phyloP scores from a whole-genome alignment of 1,140 invertebrate genomes.

The Ceratina australensis region DNA sequence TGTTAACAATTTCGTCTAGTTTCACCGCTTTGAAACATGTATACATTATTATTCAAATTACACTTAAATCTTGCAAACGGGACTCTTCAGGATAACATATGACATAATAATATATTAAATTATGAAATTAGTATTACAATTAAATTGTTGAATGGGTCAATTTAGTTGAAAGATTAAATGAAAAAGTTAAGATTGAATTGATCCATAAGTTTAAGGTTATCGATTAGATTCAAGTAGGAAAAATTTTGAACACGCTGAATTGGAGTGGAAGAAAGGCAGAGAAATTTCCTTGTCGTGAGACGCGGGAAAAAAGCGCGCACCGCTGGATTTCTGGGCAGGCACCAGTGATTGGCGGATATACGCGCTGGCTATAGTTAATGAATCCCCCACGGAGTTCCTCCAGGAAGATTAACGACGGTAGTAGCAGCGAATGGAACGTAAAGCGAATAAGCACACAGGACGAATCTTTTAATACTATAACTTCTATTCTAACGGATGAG shows the following conservation, averaged over 20 bases:
- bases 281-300: constrained; percentile 19
- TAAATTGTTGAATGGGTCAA: too few species aligned
- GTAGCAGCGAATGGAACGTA: constrained; percentile 29
- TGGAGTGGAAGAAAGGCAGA: constrained; percentile 8
- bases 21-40: too few species aligned
- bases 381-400: constrained; percentile 50
- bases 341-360: constrained; percentile 45
- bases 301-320: constrained; percentile 27
- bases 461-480: constrained; percentile 37
- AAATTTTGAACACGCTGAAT: constrained; percentile 20
- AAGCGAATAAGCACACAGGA: constrained; percentile 19
- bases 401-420: constrained; percentile 62
- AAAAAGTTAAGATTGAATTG: constrained; percentile 41
- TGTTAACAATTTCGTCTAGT: too few species aligned
- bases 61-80: too few species aligned
- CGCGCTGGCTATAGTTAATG: constrained; percentile 54
- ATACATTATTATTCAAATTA: too few species aligned
- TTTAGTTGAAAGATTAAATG: too few species aligned
- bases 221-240: not conserved
- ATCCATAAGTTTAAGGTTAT: constrained; percentile 40
- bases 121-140: too few species aligned
- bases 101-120: too few species aligned
- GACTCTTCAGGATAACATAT: too few species aligned
- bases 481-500: not conserved
- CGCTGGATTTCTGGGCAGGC: constrained; percentile 43